Evolutionary conservation across 2,113 vertebrate genomes (phyloP).

Genomic region (Prochilodus magdalenae): DNA sequence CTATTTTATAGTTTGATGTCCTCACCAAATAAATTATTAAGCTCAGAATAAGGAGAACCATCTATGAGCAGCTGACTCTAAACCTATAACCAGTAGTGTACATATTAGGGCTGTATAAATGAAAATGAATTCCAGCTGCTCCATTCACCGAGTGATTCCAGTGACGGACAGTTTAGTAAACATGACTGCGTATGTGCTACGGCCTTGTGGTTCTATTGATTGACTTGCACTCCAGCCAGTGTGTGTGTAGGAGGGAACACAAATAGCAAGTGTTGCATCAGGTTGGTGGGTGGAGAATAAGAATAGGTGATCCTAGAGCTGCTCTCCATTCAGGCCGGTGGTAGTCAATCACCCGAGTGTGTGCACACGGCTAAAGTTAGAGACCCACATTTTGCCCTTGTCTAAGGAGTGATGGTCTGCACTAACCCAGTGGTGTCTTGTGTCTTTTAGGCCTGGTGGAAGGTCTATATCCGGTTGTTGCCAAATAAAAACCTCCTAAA

Average conservation of each 20-base stretch:
- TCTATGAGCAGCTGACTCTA: too few relatives aligned
- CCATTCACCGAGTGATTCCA: too few relatives aligned
- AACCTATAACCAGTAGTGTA: too few relatives aligned
- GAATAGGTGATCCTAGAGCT: not conserved
- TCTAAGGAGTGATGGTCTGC: not conserved
- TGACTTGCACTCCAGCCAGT: not conserved
- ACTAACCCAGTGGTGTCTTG: too few relatives aligned
- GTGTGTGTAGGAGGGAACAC: not conserved
- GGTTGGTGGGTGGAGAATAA: not conserved
- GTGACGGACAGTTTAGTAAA: not conserved
- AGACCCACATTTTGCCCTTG: not conserved
- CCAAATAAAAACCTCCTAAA: too few relatives aligned
- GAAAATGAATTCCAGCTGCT: too few relatives aligned
- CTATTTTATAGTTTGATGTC: too few relatives aligned
- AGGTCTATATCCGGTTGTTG: not conserved
- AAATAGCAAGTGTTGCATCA: not conserved
- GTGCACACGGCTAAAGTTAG: not conserved
- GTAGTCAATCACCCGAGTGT: not conserved
- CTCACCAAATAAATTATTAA: too few relatives aligned
- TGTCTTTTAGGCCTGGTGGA: not conserved
- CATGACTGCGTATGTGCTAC: not conserved
- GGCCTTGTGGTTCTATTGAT: not conserved
- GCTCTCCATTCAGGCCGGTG: not conserved
- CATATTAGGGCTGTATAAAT: too few relatives aligned
- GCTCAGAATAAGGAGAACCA: too few relatives aligned